phyloP scores from a whole-genome alignment of 2,113 vertebrate species.

The Urocynchramus pylzowi region DNA sequence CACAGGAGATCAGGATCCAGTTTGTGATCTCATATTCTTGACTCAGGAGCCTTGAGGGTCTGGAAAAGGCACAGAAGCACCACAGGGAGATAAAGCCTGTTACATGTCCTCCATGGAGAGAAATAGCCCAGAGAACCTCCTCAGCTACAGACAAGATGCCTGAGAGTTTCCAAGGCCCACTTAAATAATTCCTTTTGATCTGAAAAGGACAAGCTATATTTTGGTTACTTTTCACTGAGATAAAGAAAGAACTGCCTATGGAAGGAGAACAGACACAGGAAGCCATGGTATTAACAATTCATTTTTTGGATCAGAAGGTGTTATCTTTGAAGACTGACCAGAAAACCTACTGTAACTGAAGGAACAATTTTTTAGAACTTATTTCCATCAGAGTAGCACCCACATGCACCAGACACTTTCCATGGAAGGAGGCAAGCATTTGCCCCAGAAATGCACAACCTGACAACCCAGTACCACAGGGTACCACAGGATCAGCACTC shows the following conservation, averaged over 20 bases:
- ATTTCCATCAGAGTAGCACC: background rate
- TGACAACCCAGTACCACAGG: background rate
- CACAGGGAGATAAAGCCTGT: background rate
- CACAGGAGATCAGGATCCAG: background rate
- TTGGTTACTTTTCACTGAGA: background rate
- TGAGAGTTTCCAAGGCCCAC: background rate
- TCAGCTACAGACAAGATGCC: background rate
- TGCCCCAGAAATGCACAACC: background rate
- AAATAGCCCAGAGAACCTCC: background rate
- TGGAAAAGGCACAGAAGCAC: constrained; percentile 13
- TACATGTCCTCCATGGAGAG: background rate
- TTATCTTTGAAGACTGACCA: background rate
- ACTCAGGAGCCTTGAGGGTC: background rate
- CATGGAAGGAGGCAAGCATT: background rate
- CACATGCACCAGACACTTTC: background rate
- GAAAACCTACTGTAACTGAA: background rate
- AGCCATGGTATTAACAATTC: background rate
- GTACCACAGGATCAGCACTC: background rate
- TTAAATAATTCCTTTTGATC: constrained; percentile 26
- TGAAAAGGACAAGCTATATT: background rate
- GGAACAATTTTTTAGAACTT: background rate
- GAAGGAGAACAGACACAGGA: background rate
- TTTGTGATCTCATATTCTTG: background rate
- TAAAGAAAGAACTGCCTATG: background rate
- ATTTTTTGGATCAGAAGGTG: background rate